Evolutionary conservation across 2,888 invertebrate species (phyloP).

Genomic region (Nemotelus nigrinus): DNA sequence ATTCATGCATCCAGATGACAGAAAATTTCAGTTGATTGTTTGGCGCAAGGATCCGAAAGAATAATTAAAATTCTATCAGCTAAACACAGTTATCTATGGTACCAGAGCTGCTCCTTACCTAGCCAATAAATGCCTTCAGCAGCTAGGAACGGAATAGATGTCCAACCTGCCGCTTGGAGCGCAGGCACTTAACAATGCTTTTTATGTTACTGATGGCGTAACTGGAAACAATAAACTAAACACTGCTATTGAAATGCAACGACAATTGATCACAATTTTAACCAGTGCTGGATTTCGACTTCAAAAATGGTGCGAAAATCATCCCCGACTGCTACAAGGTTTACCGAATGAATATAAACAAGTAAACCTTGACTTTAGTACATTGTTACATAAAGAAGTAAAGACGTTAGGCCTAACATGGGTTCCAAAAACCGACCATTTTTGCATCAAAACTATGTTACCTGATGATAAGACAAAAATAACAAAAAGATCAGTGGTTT

Average conservation of each 20-base stretch:
- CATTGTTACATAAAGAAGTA: neutral
- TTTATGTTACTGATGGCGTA: neutral
- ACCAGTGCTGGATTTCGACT: no score
- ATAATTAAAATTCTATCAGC: neutral
- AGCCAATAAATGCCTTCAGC: neutral
- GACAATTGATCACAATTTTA: no score
- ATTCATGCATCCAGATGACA: no score
- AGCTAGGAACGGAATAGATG: neutral
- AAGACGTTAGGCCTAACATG: neutral
- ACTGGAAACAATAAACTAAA: neutral
- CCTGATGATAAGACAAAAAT: neutral
- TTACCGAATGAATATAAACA: no score
- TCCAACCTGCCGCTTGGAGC: neutral
- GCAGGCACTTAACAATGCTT: neutral
- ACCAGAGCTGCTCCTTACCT: neutral
- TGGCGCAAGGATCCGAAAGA: neutral
- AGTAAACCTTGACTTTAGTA: neutral
- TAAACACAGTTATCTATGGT: slow-evolving; percentile 45
- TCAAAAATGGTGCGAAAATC: no score
- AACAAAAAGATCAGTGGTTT: neutral
- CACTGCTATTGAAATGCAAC: neutral
- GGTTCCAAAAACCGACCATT: neutral
- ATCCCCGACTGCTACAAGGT: neutral
- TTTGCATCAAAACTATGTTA: neutral
- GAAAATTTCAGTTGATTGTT: neutral